Conservation (phyloP, 2,888 invertebrate species). For the Hyles lineata region DNA sequence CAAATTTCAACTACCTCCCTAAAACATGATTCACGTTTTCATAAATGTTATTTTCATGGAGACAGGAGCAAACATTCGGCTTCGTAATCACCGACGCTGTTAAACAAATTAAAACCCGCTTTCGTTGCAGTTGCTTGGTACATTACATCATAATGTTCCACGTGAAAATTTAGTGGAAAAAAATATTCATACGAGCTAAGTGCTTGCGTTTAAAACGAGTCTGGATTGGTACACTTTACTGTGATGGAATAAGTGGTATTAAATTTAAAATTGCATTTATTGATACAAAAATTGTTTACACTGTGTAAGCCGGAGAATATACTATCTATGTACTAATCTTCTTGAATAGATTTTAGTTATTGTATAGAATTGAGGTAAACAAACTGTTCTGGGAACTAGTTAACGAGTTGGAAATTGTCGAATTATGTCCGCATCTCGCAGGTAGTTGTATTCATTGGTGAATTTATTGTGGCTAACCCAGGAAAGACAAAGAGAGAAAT, state of each 20-base stretch:
- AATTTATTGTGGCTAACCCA: too few species aligned
- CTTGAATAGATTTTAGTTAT: too few species aligned
- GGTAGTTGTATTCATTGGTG: too few species aligned
- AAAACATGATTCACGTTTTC: not conserved
- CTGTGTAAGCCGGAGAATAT: too few species aligned
- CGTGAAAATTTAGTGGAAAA: not conserved
- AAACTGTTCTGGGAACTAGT: too few species aligned
- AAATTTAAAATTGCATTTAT: too few species aligned
- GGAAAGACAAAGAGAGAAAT: too few species aligned
- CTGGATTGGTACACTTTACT: constrained; percentile 1
- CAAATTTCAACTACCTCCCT: constrained; percentile 5
- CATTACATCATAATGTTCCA: not conserved
- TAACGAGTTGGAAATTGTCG: too few species aligned
- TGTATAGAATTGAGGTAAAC: too few species aligned
- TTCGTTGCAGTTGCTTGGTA: not conserved
- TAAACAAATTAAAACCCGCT: constrained; percentile 11
- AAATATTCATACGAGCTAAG: not conserved
- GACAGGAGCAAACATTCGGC: not conserved
- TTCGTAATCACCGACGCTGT: constrained; percentile 4
- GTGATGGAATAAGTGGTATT: not conserved
- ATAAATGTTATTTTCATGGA: constrained; percentile 7
- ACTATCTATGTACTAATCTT: too few species aligned
- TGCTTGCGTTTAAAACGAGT: constrained; percentile 1
- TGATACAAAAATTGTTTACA: too few species aligned
- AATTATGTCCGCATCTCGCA: too few species aligned